These are phyloP conservation scores for Rhombomys opimus DNA, from an alignment of 2,113 vertebrate genomes.

Conservation along the genomic window DNA sequence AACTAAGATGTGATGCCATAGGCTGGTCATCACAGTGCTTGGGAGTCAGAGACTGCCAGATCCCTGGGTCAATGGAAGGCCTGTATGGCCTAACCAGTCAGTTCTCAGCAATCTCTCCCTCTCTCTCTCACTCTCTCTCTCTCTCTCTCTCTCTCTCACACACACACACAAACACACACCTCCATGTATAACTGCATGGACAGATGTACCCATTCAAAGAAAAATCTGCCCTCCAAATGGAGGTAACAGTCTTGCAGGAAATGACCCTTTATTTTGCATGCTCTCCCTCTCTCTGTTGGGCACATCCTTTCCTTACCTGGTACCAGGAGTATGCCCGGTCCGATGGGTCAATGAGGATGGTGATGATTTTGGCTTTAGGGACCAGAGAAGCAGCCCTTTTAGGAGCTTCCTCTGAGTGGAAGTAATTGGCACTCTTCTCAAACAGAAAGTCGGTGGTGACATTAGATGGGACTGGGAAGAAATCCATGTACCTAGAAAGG, in stretches of 20 bases:
- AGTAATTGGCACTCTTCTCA: constrained; percentile 98
- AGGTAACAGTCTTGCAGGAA: neutral
- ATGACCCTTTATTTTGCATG: neutral
- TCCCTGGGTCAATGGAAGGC: neutral
- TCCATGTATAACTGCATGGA: neutral
- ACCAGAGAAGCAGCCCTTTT: constrained; percentile 93
- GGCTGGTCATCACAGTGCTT: neutral
- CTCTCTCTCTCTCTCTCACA: no score
- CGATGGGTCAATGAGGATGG: constrained; percentile 96
- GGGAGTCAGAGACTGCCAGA: neutral
- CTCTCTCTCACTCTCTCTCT: no score
- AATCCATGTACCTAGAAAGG: constrained; percentile 97
- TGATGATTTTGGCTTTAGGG: constrained; percentile 97
- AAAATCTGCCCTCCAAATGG: neutral
- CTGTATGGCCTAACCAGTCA: neutral
- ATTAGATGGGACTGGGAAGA: constrained; percentile 96
- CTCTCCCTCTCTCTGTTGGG: neutral
- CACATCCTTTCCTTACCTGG: constrained; percentile 88
- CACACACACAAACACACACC: no score
- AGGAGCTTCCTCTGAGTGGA: constrained; percentile 96
- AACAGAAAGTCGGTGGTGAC: constrained; percentile 96
- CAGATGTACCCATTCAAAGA: neutral
- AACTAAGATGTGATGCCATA: no score
- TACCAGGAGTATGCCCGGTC: constrained; percentile 98
- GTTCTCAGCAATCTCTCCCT: neutral